Conservation (phyloP, 2,113 vertebrate species). For the Cryptoleucopteryx plumbea region DNA sequence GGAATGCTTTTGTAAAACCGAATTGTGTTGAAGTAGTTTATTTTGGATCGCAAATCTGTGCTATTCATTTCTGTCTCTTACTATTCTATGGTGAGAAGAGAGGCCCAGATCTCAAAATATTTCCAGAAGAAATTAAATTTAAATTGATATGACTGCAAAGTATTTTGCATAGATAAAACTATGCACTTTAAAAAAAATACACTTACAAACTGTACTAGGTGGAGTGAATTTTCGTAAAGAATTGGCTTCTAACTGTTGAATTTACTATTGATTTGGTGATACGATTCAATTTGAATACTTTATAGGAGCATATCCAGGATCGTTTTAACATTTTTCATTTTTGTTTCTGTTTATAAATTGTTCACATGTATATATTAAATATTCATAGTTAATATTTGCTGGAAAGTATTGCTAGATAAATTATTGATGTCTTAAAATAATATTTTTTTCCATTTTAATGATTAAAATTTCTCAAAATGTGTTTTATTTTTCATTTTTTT, state of each 20-base stretch:
- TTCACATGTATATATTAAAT: neutral
- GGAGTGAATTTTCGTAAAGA: neutral
- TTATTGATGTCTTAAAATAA: neutral
- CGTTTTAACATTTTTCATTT: neutral
- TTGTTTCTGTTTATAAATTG: conserved; percentile 38
- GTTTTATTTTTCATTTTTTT: neutral
- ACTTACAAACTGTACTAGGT: neutral
- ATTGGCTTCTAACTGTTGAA: neutral
- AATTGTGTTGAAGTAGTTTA: neutral
- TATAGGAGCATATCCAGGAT: neutral
- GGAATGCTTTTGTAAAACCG: neutral
- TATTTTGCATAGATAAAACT: neutral
- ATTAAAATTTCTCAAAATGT: neutral
- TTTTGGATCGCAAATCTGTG: neutral
- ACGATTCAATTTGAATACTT: neutral
- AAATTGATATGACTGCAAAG: neutral
- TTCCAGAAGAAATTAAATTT: neutral
- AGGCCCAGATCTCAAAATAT: neutral
- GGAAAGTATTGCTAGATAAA: conserved; percentile 20
- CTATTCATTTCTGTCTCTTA: neutral
- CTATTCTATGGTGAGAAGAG: neutral
- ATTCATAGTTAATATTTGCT: conserved; percentile 27
- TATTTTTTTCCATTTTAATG: neutral
- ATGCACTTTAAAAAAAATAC: neutral
- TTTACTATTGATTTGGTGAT: neutral